Base-by-base conservation (phyloP, 2,888 invertebrate species). In the Polyploca ridens region DNA sequence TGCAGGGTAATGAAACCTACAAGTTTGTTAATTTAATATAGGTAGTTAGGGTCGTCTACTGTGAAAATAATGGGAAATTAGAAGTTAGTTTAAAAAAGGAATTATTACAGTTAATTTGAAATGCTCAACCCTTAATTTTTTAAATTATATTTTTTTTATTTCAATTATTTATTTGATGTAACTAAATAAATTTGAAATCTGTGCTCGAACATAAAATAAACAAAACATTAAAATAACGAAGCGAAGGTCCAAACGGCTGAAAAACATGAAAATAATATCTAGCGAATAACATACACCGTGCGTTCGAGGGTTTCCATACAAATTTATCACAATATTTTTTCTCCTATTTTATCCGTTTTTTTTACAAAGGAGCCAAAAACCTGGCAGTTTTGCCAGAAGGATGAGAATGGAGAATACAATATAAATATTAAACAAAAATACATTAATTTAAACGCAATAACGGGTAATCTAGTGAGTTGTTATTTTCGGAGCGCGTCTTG, bases 181-280 rank as follows among this genome's bases (percentile, higher is more conserved):
- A 54, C 19, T 54, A 54, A 54, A 60, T n/a, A 60, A 4, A 38
- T 7, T 8, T 16, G 35, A 38, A 60, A 35, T 35, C 35, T 35
- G 35, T 16, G 59, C 35, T 60, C n/a, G 38, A 60, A 59, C 33
- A 59, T 16, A 60, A 35, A 35, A 38, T 38, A 38, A 38, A n/a
- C 59, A 60, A 10, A 35, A 38, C 19, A 54, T 54, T 19, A 54
- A 54, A 54, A 54, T 54, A 60, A 38, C 35, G 35, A 60, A 60
- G 59, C 59, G 16, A 11, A 60, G 54, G 5, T 60, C 35, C 16
- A 38, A 60, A n/a, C 38, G 33, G 6, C 58, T 58, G 58, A 58
- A 58, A 58, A 58, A 60, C 35, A 59, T n/a, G 13, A 38, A 35
- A 46, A 44, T 3, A 38, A 35, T n/a, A 60, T 54, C 59, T 60